phyloP scores from a whole-genome alignment of 1,140 invertebrate species.

The Drosophila gunungcola region DNA sequence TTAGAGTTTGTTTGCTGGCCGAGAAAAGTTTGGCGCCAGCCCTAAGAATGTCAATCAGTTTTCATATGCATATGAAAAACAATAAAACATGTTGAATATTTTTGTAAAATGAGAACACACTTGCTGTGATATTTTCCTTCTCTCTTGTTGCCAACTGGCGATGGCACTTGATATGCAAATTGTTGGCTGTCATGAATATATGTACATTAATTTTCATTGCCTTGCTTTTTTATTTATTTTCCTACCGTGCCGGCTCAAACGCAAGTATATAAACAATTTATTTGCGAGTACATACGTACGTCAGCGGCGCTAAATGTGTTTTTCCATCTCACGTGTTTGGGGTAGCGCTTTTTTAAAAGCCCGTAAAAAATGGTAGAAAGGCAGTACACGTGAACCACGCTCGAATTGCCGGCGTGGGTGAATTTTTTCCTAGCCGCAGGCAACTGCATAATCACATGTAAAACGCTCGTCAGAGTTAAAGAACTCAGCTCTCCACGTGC shows the following conservation, averaged over 20 bases:
- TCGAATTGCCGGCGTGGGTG: conserved; percentile 1
- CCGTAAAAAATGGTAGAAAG: conserved; percentile 3
- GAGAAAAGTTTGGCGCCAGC: conserved; percentile 8
- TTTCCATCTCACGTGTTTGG: conserved; percentile 39
- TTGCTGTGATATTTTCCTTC: conserved; percentile 27
- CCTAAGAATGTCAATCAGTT: conserved; percentile 37
- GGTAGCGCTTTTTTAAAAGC: conserved; percentile 1
- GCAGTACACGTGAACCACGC: conserved; percentile 20
- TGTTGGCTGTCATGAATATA: conserved; percentile 76
- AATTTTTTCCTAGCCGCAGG: conserved; percentile 13
- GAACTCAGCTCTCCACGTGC: conserved; percentile 26
- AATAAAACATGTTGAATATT: conserved; percentile 49
- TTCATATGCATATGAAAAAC: conserved; percentile 52
- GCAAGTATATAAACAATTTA: conserved; percentile 36
- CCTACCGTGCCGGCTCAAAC: conserved; percentile 23
- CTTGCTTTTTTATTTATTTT: conserved; percentile 12
- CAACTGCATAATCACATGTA: conserved; percentile 62
- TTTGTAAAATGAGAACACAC: conserved; percentile 25
- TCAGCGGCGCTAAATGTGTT: conserved; percentile 45
- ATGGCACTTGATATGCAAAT: conserved; percentile 76
- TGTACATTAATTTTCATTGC: conserved; percentile 74
- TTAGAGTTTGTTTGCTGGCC: conserved; percentile 16
- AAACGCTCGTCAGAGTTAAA: conserved; percentile 36
- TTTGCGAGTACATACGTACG: conserved; percentile 33
- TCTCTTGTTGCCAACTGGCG: conserved; percentile 4